Percentiles rank a stretch among this genome's conserved stretches.
These are phyloP conservation scores for Phaethon lepturus DNA, from an alignment of 2,113 vertebrate species.

Conservation along the genomic window DNA sequence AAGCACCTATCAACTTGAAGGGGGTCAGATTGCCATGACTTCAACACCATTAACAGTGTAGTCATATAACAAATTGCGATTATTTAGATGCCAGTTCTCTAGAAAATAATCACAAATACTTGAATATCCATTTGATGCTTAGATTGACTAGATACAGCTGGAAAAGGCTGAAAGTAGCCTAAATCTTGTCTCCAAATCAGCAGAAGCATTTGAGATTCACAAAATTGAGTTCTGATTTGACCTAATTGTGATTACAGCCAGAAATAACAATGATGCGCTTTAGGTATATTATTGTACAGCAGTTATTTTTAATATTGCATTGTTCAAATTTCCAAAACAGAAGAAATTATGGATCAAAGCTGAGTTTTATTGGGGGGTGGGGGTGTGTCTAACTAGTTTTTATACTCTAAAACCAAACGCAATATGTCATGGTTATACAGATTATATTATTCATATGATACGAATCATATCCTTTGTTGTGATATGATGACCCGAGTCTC, in stretches of 20 bases:
- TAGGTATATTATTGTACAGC: background rate
- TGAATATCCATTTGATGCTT: background rate
- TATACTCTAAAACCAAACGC: background rate
- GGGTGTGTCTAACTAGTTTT: background rate
- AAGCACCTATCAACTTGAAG: background rate
- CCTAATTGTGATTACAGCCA: background rate
- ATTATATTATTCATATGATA: fast-evolving
- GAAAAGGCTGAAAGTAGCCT: background rate
- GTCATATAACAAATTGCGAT: too few relatives aligned
- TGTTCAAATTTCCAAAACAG: background rate
- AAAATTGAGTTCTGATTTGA: background rate
- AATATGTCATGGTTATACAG: background rate
- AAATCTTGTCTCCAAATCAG: background rate
- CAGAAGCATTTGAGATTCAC: background rate
- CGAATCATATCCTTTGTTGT: fast-evolving
- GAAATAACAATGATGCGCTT: background rate
- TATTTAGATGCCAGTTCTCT: background rate
- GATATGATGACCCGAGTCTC: background rate
- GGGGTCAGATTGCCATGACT: too few relatives aligned
- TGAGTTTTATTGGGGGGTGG: background rate
- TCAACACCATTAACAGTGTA: background rate
- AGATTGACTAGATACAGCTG: background rate
- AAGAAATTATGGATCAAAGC: background rate
- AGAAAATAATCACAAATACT: background rate
- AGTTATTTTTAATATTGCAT: background rate